Base-by-base conservation (phyloP, 2,888 invertebrate genomes). In the Hirudinaria manillensis region DNA sequence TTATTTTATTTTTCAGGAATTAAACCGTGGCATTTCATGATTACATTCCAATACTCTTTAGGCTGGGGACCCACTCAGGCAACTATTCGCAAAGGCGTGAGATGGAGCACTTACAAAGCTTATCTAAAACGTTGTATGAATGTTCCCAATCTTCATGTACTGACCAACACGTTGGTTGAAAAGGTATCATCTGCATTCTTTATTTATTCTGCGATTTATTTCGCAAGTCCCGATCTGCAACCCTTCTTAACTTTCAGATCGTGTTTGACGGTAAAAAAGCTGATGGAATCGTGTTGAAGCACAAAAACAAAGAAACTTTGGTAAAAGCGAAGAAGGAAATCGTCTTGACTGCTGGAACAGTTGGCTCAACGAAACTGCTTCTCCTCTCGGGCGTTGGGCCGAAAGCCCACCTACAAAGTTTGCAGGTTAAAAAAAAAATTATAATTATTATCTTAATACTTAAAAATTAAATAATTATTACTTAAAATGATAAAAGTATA, bases 341-440 rank as follows among this genome's bases (percentile, higher is more conserved):
- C 55, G 75, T 80, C 29, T 71, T 80, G n/a, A 74, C 77, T 16
- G 80, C 80, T 16, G 80, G 80, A 16, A 79, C 80, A 13, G 76
- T 80, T 6, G 80, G 80, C 24, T 76, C 78, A 27, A 70, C 80
- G 65, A 78, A 80, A 55, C 77, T 80, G 4, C 79, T 80, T 16
- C 77, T 80, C 65, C 78, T 80, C 36, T 80, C 80, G 27, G 80
- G 80, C 24, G 76, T 80, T 21, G 80, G 80, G 53, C 80, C 80
- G 27, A 77, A 76, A 65, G 70, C 72, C n/a, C 80, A 80, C 38
- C 79, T 80, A 32, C 56, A 78, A 53, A 70, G 68, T 21, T n/a
- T 80, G 27, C 78, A 79, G 77, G 80, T 79, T 24, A 45, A 45
- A 21, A 10, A 38, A 29, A 3, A 10, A 2, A 7, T 10, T 7